These are phyloP conservation scores for Daphoenositta chrysoptera DNA, from an alignment of 2,113 vertebrate species.

Conservation along the genomic window DNA sequence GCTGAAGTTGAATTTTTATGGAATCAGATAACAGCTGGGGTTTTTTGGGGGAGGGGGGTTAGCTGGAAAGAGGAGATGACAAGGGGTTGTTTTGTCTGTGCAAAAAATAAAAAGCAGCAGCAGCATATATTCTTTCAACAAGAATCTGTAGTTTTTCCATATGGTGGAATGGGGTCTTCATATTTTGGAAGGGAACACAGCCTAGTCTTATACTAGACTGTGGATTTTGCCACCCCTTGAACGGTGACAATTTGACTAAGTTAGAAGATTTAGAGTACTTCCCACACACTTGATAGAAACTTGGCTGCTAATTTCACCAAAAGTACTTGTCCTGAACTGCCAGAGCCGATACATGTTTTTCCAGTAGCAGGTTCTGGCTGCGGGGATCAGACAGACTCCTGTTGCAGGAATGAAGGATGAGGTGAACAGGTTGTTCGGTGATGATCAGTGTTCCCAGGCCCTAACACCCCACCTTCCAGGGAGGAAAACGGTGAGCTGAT, in stretches of 20 bases:
- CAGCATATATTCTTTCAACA: background rate
- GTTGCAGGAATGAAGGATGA: background rate
- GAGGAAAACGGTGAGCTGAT: background rate
- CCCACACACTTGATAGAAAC: constrained; percentile 36
- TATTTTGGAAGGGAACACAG: constrained; percentile 18
- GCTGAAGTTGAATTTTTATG: background rate
- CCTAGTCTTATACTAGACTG: background rate
- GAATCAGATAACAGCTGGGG: background rate
- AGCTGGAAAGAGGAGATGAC: background rate
- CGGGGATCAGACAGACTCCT: background rate
- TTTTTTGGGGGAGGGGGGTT: background rate
- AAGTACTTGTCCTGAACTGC: background rate
- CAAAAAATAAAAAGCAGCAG: background rate
- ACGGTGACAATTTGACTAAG: background rate
- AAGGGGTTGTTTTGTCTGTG: background rate
- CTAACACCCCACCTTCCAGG: background rate
- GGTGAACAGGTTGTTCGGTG: background rate
- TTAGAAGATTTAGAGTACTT: constrained; percentile 14
- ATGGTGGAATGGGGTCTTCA: background rate
- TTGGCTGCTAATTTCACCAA: constrained; percentile 25
- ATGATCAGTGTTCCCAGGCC: background rate
- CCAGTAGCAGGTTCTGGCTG: background rate
- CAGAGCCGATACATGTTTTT: background rate
- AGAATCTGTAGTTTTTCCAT: background rate
- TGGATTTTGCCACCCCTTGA: constrained; percentile 39